These are phyloP conservation scores for Plutella xylostella DNA, from an alignment of 2,888 invertebrate species.

Conservation along the genomic window DNA sequence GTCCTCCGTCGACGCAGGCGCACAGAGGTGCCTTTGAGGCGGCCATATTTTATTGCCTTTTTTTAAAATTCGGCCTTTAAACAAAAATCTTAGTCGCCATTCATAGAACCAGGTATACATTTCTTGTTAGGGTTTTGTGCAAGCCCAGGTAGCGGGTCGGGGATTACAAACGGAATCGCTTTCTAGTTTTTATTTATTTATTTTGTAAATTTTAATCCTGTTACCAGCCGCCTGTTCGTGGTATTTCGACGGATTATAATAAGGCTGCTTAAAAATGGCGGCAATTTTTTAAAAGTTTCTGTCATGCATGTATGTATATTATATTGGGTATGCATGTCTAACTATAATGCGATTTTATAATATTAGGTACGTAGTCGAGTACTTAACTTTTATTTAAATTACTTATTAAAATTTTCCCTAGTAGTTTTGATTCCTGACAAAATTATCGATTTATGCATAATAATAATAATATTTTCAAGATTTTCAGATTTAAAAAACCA, in stretches of 20 bases:
- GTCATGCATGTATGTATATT: no score
- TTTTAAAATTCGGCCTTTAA: constrained; percentile 43
- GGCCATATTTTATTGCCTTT: constrained; percentile 58
- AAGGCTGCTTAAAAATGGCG: not conserved
- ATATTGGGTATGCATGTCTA: no score
- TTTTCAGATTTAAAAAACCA: no score
- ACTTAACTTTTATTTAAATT: no score
- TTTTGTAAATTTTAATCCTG: constrained; percentile 1
- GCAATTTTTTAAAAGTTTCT: no score
- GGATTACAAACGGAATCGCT: not conserved
- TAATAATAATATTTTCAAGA: no score
- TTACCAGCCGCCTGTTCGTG: not conserved
- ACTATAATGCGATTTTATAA: no score
- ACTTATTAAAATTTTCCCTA: no score
- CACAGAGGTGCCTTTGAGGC: constrained; percentile 57
- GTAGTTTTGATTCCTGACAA: no score
- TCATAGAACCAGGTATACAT: constrained; percentile 64
- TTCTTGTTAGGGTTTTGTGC: constrained; percentile 27
- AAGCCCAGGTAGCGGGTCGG: constrained; percentile 15
- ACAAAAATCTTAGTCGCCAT: constrained; percentile 48
- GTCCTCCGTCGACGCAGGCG: constrained; percentile 47
- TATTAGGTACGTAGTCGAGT: no score
- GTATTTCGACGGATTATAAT: constrained; percentile 13
- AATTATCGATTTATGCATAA: no score
- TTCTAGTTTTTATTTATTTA: constrained; percentile 1